phyloP scores from a whole-genome alignment of 2,113 vertebrate genomes.

The Narcine bancroftii region DNA sequence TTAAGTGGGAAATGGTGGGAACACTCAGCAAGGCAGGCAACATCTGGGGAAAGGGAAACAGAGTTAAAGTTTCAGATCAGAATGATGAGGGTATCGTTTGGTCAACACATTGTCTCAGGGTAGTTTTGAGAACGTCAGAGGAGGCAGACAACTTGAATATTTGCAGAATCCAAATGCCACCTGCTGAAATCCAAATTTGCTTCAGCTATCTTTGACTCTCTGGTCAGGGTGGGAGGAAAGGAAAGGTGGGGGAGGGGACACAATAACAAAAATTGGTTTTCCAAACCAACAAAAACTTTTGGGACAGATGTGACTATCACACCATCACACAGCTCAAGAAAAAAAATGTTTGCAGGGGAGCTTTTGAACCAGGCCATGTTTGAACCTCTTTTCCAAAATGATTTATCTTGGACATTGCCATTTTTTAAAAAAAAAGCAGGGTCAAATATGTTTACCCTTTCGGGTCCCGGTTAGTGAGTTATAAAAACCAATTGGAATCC shows the following conservation, averaged over 20 bases:
- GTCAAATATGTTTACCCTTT: slow-evolving; percentile 26
- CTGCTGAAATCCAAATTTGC: background rate
- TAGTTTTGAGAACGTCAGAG: background rate
- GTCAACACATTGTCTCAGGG: background rate
- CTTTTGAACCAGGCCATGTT: background rate
- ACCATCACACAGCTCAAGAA: background rate
- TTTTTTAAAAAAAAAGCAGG: background rate
- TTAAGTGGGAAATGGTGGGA: too few species aligned
- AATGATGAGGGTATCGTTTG: background rate
- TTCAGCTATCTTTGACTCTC: background rate
- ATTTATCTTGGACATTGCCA: background rate
- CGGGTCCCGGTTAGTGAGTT: slow-evolving; percentile 23
- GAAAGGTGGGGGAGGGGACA: background rate
- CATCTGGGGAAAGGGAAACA: too few species aligned
- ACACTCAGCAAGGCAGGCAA: too few species aligned
- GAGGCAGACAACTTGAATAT: background rate
- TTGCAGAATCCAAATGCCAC: background rate
- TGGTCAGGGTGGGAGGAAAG: background rate
- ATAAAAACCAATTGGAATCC: slow-evolving; percentile 29
- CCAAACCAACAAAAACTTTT: too few species aligned
- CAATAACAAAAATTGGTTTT: background rate
- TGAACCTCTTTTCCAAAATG: too few species aligned
- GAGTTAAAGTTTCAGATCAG: background rate
- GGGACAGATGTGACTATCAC: background rate
- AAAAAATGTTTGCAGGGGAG: background rate